Percentiles rank a stretch among this genome's conserved stretches.
Conservation (phyloP, 2,113 vertebrate genomes). For the Leucopsar rothschildi region DNA sequence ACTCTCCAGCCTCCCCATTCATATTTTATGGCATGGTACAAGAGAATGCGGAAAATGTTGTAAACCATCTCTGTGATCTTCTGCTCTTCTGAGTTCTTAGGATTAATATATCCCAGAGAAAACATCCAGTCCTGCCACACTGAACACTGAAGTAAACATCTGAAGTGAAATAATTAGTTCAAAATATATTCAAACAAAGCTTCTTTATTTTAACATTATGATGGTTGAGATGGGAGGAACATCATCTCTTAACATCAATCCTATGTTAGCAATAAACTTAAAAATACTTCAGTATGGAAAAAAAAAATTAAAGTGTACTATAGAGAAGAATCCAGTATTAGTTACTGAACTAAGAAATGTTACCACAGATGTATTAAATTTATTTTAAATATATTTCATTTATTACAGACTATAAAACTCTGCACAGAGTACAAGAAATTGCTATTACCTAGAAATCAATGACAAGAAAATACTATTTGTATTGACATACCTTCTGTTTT, state of each 20-base stretch:
- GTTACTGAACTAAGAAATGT: not conserved
- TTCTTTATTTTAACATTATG: not conserved
- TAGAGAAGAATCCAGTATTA: not conserved
- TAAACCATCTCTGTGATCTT: conserved; percentile 99
- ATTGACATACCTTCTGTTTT: conserved; percentile 89
- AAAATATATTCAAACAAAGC: conserved; percentile 28
- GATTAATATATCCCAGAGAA: conserved; percentile 98
- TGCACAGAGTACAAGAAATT: not conserved
- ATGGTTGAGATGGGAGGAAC: not conserved
- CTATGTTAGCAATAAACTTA: not conserved
- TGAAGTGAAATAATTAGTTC: conserved; percentile 64
- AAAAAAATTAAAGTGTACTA: not conserved
- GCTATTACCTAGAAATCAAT: not conserved
- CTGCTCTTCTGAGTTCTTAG: conserved; percentile 97
- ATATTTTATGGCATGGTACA: conserved; percentile 99
- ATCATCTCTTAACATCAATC: not conserved
- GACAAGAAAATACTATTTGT: not conserved
- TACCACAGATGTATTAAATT: not conserved
- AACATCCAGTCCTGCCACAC: conserved; percentile 99
- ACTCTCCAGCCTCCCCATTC: conserved; percentile 99
- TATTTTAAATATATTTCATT: not conserved
- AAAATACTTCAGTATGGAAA: not conserved
- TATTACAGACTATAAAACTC: not conserved
- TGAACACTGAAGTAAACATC: conserved; percentile 97
- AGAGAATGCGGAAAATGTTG: conserved; percentile 97